Conservation (phyloP, 2,888 invertebrate genomes). For the Imbricaverruca yamaguchii region DNA sequence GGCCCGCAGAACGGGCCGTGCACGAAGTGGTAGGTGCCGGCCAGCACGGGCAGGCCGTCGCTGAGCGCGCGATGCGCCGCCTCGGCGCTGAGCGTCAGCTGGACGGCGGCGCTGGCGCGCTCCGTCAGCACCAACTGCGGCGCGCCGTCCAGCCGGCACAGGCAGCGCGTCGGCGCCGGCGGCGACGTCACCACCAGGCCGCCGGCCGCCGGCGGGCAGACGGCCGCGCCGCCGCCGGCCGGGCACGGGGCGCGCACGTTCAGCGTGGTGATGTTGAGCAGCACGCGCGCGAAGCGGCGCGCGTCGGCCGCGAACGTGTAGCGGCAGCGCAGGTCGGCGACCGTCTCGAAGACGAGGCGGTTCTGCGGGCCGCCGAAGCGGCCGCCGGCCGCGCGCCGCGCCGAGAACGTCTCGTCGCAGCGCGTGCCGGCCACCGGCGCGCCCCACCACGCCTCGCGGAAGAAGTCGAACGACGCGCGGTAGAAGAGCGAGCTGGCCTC, state of each 20-base stretch:
- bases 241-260: constrained; percentile 26
- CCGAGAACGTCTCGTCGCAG: constrained; percentile 80
- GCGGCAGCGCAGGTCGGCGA: constrained; percentile 43
- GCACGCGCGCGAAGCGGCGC: constrained; percentile 36
- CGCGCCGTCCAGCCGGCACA: constrained; percentile 35
- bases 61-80: neutral
- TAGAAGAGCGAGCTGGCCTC: constrained; percentile 90
- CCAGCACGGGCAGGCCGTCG: constrained; percentile 56
- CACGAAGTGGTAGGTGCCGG: constrained; percentile 79
- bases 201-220: neutral
- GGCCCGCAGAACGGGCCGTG: constrained; percentile 52
- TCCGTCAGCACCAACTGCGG: constrained; percentile 42
- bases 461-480: constrained; percentile 91
- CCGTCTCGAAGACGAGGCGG: constrained; percentile 74
- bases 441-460: constrained; percentile 80
- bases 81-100: neutral
- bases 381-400: constrained; percentile 67
- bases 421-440: constrained; percentile 70
- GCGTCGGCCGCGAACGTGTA: constrained; percentile 36
- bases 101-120: neutral
- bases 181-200: neutral
- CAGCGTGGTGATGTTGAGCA: constrained; percentile 35
- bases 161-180: neutral
- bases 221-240: neutral
- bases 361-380: constrained; percentile 73